These are phyloP conservation scores for Alectoris magna DNA, from an alignment of 2,797 vertebrate genomes.

Conservation along the genomic window DNA sequence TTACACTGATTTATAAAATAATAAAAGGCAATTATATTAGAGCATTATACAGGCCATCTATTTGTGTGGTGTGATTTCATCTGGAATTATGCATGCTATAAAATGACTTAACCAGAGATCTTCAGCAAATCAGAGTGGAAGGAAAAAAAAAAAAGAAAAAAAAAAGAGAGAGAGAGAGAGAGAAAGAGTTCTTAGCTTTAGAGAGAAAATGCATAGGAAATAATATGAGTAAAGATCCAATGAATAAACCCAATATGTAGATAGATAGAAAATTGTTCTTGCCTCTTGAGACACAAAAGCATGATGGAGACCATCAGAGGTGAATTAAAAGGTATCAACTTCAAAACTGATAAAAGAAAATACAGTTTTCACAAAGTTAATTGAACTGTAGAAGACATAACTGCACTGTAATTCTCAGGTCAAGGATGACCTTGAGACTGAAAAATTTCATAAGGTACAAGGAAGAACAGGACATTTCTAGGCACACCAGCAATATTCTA, in stretches of 20 bases:
- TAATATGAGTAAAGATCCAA: background rate
- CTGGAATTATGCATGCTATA: background rate
- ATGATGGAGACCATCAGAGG: fast-evolving
- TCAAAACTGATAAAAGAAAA: background rate
- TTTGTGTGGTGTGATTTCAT: background rate
- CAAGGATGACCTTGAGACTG: background rate
- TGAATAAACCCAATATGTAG: background rate
- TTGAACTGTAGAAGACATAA: background rate
- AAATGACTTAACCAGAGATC: background rate
- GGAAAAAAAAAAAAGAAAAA: background rate
- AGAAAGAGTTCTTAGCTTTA: background rate
- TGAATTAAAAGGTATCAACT: background rate
- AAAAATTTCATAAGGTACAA: background rate
- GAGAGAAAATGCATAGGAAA: background rate
- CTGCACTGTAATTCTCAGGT: background rate
- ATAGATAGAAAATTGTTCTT: background rate
- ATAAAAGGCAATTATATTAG: background rate
- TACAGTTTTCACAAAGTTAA: background rate
- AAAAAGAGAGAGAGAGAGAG: background rate
- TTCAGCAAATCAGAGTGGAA: background rate
- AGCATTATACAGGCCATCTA: background rate
- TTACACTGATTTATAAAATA: constrained; percentile 14
- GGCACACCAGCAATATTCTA: background rate
- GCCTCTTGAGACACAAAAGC: background rate
- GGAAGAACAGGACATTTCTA: background rate